A percentile compares a stretch with the other conserved stretches of the same genome.
Evolutionary conservation across 2,797 vertebrate genomes (phyloP).

Genomic region (Microctenopoma stevenorrisi): DNA sequence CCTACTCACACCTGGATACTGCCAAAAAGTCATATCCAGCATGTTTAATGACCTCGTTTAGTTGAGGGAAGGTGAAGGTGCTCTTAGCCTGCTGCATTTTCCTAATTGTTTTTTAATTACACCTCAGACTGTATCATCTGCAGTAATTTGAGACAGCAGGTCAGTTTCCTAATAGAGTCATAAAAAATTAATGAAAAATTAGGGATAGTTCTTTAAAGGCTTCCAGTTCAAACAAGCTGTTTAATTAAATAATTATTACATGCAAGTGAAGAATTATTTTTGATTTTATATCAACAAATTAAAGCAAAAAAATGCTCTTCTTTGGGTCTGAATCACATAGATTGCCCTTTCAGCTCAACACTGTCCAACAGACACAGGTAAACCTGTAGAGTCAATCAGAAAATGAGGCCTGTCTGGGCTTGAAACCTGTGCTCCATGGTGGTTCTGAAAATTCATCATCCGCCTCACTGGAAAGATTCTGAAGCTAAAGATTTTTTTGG

Average conservation of each 20-base stretch:
- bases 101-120: constrained; percentile 92
- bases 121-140: constrained; percentile 87
- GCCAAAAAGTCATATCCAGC: constrained; percentile 80
- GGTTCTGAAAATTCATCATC: constrained; percentile 29
- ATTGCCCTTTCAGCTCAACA: neutral
- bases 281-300: neutral
- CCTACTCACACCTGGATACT: constrained; percentile 71
- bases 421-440: constrained; percentile 7
- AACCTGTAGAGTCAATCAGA: constrained; percentile 7
- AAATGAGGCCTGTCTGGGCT: no score
- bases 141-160: constrained; percentile 88
- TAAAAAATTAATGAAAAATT: constrained; percentile 78
- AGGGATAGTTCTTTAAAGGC: constrained; percentile 46
- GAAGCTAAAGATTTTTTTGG: constrained; percentile 30
- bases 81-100: constrained; percentile 85
- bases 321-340: neutral
- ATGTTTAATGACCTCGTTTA: constrained; percentile 85
- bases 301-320: neutral
- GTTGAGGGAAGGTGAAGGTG: constrained; percentile 80
- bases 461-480: constrained; percentile 16
- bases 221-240: constrained; percentile 42
- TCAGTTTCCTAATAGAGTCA: constrained; percentile 83
- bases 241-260: neutral
- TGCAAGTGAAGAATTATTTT: neutral
- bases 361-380: neutral